Conservation (phyloP, 2,113 vertebrate genomes). For the Typhlomys cinereus region DNA sequence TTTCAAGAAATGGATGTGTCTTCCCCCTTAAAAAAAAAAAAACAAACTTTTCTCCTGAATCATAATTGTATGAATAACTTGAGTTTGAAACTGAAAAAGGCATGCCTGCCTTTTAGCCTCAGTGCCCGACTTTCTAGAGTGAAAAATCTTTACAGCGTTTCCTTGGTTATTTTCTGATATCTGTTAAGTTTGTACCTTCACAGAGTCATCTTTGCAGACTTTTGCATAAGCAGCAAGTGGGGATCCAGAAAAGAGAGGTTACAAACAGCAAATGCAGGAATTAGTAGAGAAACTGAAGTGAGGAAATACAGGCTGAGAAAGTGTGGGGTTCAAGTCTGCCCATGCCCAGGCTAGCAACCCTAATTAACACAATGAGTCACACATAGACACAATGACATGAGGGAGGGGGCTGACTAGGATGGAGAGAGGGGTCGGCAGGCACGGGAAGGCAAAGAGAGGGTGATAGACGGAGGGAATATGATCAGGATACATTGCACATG, state of each 20-base stretch:
- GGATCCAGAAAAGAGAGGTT: background rate
- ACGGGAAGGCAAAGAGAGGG: too few relatives aligned
- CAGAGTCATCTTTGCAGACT: background rate
- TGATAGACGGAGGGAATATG: too few relatives aligned
- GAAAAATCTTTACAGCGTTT: constrained; percentile 48
- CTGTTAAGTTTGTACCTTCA: background rate
- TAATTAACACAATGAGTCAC: too few relatives aligned
- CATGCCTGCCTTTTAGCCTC: constrained; percentile 16
- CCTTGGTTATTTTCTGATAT: constrained; percentile 34
- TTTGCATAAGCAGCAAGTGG: background rate
- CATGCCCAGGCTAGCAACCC: too few relatives aligned
- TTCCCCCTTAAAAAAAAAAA: background rate
- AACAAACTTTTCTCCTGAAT: background rate
- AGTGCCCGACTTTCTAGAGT: constrained; percentile 52
- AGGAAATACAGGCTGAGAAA: background rate
- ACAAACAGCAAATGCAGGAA: background rate
- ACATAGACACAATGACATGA: too few relatives aligned
- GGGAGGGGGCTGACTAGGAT: too few relatives aligned
- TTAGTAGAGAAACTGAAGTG: background rate
- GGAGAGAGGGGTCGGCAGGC: too few relatives aligned
- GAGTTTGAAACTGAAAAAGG: constrained; percentile 1
- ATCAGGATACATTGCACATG: too few relatives aligned
- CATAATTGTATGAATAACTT: constrained; percentile 33
- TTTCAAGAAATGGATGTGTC: too few relatives aligned
- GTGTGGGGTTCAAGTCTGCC: background rate